A percentile compares a stretch with the other conserved stretches of the same genome.
phyloP scores from a whole-genome alignment of 2,888 invertebrate species.

The Mesorhabditis belari region DNA sequence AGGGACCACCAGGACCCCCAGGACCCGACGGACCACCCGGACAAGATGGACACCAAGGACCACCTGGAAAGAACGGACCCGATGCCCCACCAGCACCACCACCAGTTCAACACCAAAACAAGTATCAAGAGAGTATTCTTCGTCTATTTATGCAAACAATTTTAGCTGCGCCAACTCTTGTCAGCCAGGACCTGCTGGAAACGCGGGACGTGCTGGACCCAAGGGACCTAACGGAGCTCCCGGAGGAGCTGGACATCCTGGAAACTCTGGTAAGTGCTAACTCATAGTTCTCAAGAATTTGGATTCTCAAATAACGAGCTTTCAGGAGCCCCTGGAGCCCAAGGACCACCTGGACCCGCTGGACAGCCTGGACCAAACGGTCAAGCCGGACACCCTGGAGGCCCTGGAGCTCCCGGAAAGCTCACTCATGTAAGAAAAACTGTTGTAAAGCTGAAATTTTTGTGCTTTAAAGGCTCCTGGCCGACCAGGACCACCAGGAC shows the following conservation, averaged over 20 bases:
- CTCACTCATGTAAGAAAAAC: not conserved
- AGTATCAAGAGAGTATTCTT: not conserved
- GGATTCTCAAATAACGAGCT: too few species aligned
- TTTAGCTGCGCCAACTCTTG: constrained; percentile 3
- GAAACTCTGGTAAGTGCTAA: too few species aligned
- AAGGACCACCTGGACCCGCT: not conserved
- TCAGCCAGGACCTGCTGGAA: constrained; percentile 13
- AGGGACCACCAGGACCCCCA: constrained; percentile 5
- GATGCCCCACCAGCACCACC: not conserved
- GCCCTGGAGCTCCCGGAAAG: not conserved
- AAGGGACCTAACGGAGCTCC: constrained; percentile 14
- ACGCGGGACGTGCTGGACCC: constrained; percentile 18
- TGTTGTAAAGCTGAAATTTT: too few species aligned
- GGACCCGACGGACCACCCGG: constrained; percentile 15
- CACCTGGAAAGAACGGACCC: not conserved
- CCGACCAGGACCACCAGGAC: constrained; percentile 16
- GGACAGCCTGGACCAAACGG: not conserved
- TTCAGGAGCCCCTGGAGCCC: not conserved
- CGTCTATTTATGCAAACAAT: not conserved
- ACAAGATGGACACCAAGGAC: constrained; percentile 9
- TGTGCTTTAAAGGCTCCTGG: not conserved
- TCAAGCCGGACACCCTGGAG: not conserved
- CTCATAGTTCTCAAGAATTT: too few species aligned
- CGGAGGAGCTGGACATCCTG: constrained; percentile 12
- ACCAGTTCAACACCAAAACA: too few species aligned